phyloP scores from a whole-genome alignment of 2,797 vertebrate genomes.

The Hydrocynus forskahlii region DNA sequence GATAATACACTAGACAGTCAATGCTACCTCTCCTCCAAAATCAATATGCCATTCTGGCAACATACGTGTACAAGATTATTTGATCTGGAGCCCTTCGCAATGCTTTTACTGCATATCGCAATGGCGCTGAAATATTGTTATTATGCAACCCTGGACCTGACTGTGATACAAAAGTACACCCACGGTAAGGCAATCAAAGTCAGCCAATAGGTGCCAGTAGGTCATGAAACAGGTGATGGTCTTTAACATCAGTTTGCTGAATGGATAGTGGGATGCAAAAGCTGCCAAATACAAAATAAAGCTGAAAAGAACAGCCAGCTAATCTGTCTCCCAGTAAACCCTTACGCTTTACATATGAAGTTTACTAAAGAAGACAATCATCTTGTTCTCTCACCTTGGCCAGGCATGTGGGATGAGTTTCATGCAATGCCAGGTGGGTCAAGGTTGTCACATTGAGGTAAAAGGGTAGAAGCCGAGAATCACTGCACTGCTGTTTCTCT shows the following conservation, averaged over 20 bases:
- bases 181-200: no score
- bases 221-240: background rate
- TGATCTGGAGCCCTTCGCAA: background rate
- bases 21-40: background rate
- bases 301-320: no score
- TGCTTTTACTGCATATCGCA: background rate
- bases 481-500: background rate
- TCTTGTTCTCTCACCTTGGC: slow-evolving; percentile 81
- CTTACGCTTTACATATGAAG: slow-evolving; percentile 5
- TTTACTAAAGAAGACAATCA: background rate
- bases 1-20: background rate
- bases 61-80: background rate
- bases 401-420: slow-evolving; percentile 86
- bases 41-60: background rate
- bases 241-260: background rate
- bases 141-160: background rate
- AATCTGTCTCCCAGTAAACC: background rate
- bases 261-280: background rate
- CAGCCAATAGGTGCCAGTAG: no score
- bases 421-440: slow-evolving; percentile 79
- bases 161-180: no score
- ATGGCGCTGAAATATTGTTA: background rate
- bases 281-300: no score
- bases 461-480: slow-evolving; percentile 57
- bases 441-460: slow-evolving; percentile 70